A percentile compares a stretch with the other conserved stretches of the same genome.
phyloP scores from a whole-genome alignment of 1,140 invertebrate species.

The Parasteatoda tepidariorum region DNA sequence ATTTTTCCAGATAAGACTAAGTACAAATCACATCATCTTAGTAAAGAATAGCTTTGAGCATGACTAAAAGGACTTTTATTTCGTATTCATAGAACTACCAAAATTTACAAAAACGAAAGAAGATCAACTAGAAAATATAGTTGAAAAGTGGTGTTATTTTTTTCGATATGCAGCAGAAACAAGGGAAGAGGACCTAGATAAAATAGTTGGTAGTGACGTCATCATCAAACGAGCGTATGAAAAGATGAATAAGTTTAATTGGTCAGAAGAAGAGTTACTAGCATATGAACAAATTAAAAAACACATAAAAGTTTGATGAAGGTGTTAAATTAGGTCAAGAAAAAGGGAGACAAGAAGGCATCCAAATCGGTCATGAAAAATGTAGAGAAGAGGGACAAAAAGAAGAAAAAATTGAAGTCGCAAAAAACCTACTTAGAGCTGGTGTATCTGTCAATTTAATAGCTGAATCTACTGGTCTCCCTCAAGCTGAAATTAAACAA shows the following conservation, averaged over 20 bases:
- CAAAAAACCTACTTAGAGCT: constrained; percentile 36
- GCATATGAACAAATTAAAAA: constrained; percentile 43
- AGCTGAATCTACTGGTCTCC: constrained; percentile 25
- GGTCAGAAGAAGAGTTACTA: constrained; percentile 30
- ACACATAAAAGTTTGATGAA: constrained; percentile 35
- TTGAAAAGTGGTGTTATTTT: constrained; percentile 32
- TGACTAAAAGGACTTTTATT: constrained; percentile 27
- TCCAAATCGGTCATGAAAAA: not conserved
- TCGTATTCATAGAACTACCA: constrained; percentile 35
- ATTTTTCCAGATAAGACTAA: constrained; percentile 31
- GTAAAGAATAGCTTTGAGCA: constrained; percentile 19
- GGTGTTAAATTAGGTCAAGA: not conserved
- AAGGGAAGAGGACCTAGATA: constrained; percentile 39
- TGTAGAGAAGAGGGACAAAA: constrained; percentile 18
- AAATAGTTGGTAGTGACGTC: constrained; percentile 30
- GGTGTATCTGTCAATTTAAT: not conserved
- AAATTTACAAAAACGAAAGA: constrained; percentile 52
- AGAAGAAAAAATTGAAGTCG: constrained; percentile 44
- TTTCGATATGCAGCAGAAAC: constrained; percentile 32
- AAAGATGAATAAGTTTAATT: constrained; percentile 25
- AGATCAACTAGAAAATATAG: constrained; percentile 42
- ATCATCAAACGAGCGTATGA: constrained; percentile 47
- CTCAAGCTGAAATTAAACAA: constrained; percentile 23
- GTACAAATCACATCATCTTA: constrained; percentile 21
- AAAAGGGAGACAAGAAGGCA: constrained; percentile 7